These are phyloP conservation scores for Peromyscus eremicus DNA, from an alignment of 2,797 vertebrate species.

Conservation along the genomic window DNA sequence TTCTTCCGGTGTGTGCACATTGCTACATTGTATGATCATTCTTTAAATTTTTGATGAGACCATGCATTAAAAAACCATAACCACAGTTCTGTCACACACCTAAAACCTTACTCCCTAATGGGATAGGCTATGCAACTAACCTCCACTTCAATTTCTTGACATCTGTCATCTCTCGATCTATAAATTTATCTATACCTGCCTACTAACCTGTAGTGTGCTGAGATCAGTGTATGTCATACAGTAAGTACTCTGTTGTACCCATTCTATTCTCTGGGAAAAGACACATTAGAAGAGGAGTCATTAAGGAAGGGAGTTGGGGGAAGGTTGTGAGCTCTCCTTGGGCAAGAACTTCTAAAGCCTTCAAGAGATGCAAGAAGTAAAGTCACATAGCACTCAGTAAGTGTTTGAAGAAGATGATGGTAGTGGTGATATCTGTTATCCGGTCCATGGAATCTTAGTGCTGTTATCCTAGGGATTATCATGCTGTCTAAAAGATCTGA, in stretches of 20 bases:
- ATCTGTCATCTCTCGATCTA: neutral
- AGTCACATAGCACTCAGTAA: neutral
- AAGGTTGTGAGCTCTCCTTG: neutral
- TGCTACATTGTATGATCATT: neutral
- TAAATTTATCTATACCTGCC: neutral
- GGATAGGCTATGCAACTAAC: neutral
- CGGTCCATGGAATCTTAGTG: neutral
- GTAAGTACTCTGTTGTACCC: neutral
- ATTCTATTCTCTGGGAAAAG: neutral
- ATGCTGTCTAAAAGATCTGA: neutral
- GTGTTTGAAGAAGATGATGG: neutral
- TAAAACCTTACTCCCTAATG: slow-evolving; percentile 12
- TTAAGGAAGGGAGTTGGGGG: neutral
- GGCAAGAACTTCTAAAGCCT: neutral
- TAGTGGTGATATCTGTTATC: neutral
- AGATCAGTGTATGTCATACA: neutral
- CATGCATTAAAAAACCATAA: neutral
- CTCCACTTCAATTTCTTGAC: neutral
- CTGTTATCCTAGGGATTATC: neutral
- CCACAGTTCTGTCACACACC: neutral
- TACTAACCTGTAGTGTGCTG: neutral
- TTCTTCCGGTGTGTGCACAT: neutral
- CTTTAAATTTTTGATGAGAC: slow-evolving; percentile 14
- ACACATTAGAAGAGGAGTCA: neutral
- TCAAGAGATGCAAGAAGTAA: neutral